These are phyloP conservation scores for Tyrannus savana DNA, from an alignment of 2,113 vertebrate genomes.

Conservation along the genomic window DNA sequence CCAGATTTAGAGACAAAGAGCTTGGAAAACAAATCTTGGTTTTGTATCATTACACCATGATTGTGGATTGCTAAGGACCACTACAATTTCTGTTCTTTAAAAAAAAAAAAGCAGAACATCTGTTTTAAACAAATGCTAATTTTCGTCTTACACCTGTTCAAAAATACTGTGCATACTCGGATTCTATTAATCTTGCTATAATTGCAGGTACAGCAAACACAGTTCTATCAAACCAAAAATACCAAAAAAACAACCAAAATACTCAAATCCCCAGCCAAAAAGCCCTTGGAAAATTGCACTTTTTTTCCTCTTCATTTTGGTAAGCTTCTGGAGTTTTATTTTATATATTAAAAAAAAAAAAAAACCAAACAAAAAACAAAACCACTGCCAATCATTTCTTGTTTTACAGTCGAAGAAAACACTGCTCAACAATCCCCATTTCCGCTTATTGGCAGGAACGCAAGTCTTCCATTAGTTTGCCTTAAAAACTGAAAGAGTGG, in stretches of 20 bases:
- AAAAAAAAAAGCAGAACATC: neutral
- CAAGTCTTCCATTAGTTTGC: neutral
- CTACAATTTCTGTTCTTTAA: neutral
- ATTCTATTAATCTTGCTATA: neutral
- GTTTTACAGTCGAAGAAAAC: neutral
- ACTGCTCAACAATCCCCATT: neutral
- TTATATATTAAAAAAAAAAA: neutral
- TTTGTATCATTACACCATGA: neutral
- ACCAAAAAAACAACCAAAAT: neutral
- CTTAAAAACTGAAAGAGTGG: neutral
- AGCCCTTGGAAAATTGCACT: accelerated
- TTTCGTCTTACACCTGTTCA: neutral
- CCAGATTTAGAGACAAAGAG: neutral
- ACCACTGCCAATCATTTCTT: neutral
- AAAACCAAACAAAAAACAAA: neutral
- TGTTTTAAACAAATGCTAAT: neutral
- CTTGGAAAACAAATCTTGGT: neutral
- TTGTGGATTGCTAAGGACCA: neutral
- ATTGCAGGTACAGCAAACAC: neutral
- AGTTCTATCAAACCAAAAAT: neutral
- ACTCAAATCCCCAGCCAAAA: neutral
- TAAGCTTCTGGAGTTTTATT: neutral
- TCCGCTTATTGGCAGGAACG: neutral
- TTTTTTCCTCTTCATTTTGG: neutral
- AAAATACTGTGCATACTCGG: neutral